Conservation (phyloP, 2,113 vertebrate genomes). For the Takifugu bimaculatus region DNA sequence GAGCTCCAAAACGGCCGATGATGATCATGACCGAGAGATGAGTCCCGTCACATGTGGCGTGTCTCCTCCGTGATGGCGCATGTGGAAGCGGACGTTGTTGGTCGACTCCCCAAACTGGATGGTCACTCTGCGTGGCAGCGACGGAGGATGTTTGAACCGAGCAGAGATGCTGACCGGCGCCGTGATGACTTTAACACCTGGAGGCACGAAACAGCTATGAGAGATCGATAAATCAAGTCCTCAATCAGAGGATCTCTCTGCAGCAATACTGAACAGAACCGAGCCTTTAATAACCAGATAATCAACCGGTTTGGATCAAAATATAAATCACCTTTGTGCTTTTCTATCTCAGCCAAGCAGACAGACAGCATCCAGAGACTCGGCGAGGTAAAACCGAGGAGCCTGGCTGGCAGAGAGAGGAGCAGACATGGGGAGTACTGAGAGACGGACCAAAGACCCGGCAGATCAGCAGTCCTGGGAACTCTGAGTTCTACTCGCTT, state of each 20-base stretch:
- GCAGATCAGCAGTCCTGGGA: conserved; percentile 30
- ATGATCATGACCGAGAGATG: conserved; percentile 38
- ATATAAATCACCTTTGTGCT: conserved; percentile 55
- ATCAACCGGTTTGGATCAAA: too few species aligned
- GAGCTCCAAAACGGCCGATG: too few species aligned
- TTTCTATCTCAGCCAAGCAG: conserved; percentile 72
- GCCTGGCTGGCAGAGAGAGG: conserved; percentile 25
- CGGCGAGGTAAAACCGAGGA: conserved; percentile 31
- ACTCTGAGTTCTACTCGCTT: conserved; percentile 46
- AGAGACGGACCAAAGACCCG: conserved; percentile 31
- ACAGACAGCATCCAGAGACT: conserved; percentile 67
- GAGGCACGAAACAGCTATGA: neutral
- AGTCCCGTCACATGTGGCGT: conserved; percentile 40
- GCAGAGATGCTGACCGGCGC: conserved; percentile 54
- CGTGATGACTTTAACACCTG: conserved; percentile 60
- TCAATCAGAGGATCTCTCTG: too few species aligned
- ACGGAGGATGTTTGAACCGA: conserved; percentile 49
- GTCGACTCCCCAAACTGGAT: conserved; percentile 54
- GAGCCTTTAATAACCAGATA: too few species aligned
- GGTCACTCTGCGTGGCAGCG: conserved; percentile 28
- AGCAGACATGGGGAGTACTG: conserved; percentile 30
- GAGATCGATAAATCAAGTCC: too few species aligned
- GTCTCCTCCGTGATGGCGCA: conserved; percentile 35
- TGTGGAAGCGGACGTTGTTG: conserved; percentile 36
- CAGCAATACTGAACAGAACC: too few species aligned